Base-by-base conservation (phyloP, 2,797 vertebrate genomes). In the Okamejei kenojei region DNA sequence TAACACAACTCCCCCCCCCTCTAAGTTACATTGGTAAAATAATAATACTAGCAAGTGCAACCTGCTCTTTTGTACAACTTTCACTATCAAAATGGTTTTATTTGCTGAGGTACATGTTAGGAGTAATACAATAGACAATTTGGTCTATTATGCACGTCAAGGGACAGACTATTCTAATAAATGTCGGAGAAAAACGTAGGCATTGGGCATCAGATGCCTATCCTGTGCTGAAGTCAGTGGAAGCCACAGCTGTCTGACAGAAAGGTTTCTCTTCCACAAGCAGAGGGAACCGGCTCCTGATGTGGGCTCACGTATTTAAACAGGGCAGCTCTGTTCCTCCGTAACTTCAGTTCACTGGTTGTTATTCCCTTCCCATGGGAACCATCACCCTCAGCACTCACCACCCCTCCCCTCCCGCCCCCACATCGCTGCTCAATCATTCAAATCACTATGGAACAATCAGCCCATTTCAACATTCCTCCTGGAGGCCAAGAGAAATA, bases 81-180 rank as follows among this genome's bases (percentile, higher is more conserved):
- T 88, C 54, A 63, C 58, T 58, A 88, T 35, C 29, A 8, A 32
- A 19, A 65, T 32, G 1, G n/a, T 88, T 65, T 65, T 17, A 32
- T 88, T 88, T 65, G 58, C 84, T 88, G 84, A 88, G 84, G 84
- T 88, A 65, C 84, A 35, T 88, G 84, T 68, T 65, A 8, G n/a
- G n/a, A 32, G n/a, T 65, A 88, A 32, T 88, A 35, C n/a, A 63
- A 88, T 32, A 32, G 61, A 32, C 84, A 23, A 8, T 65, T 65
- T n/a, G 19, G 15, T 88, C 29, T 88, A 65, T 88, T 32, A 88
- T 65, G 61, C 84, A 35, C 63, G 19, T 29, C 61, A 32, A 86
- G 84, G 84, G 61, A 10, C 13, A 21, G 32, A 65, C n/a, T 32
- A 65, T 68, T 65, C n/a, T 8, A 15, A 10, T 65, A 65, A 88